Evolutionary conservation across 2,888 invertebrate genomes (phyloP).

Genomic region (Euplagia quadripunctaria): DNA sequence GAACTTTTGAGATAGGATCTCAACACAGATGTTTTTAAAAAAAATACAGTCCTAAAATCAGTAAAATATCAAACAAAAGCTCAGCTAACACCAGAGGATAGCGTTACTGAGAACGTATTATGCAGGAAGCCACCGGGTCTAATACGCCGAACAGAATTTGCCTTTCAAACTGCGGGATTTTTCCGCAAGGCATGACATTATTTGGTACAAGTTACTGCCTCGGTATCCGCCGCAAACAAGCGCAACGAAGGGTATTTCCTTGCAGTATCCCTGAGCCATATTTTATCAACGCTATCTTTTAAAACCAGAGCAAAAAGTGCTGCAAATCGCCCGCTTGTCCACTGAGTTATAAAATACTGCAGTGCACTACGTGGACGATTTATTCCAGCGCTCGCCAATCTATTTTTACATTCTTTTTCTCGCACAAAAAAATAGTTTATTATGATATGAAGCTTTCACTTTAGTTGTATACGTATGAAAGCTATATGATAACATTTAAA

Average conservation of each 20-base stretch:
- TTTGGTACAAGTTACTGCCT: conserved; percentile 65
- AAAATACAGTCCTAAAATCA: conserved; percentile 12
- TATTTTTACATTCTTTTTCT: conserved; percentile 59
- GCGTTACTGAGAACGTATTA: conserved; percentile 53
- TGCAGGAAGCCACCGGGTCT: conserved; percentile 55
- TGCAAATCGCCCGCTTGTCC: conserved; percentile 56
- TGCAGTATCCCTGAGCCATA: conserved; percentile 54
- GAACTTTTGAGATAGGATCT: not conserved
- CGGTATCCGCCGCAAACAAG: conserved; percentile 45
- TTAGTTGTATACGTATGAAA: conserved; percentile 40
- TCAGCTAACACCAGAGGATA: conserved; percentile 34
- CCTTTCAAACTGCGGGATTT: conserved; percentile 68
- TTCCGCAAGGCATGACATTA: conserved; percentile 64
- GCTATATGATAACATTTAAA: conserved; percentile 58
- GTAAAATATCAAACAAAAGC: conserved; percentile 1
- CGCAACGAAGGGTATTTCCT: conserved; percentile 53
- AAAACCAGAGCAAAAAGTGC: conserved; percentile 49
- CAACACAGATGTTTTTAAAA: not conserved
- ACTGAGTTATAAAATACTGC: conserved; percentile 59
- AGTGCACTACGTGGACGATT: conserved; percentile 45
- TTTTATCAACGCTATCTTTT: conserved; percentile 63
- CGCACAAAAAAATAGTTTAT: conserved; percentile 67
- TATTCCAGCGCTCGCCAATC: conserved; percentile 50
- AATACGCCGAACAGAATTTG: conserved; percentile 67
- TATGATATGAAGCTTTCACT: conserved; percentile 62